phyloP scores from a whole-genome alignment of 2,113 vertebrate species.

The Dasypus novemcinctus region DNA sequence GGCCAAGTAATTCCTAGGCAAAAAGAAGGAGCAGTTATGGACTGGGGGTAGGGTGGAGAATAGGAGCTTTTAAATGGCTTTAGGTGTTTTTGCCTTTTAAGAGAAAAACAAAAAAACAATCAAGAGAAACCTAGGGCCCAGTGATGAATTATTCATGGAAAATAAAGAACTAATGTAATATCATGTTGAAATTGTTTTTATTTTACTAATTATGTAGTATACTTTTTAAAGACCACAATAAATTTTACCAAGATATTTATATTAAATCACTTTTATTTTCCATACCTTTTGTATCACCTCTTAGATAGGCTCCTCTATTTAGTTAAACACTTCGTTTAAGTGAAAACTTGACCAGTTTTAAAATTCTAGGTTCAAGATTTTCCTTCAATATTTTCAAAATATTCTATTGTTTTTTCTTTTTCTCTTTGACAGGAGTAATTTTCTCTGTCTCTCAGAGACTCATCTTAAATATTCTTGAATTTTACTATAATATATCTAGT shows the following conservation, averaged over 20 bases:
- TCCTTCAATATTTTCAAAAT: background rate
- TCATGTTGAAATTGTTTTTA: background rate
- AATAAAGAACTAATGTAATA: background rate
- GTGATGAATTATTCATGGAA: background rate
- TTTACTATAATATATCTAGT: background rate
- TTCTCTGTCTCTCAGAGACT: background rate
- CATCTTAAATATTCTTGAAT: background rate
- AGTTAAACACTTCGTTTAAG: background rate
- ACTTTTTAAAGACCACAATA: background rate
- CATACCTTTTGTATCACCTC: background rate
- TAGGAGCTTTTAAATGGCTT: background rate
- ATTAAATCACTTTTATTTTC: background rate
- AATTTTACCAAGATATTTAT: background rate
- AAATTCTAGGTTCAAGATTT: background rate
- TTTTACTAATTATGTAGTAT: background rate
- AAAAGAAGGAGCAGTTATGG: too few species aligned
- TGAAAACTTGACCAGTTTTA: background rate
- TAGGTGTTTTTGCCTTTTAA: background rate
- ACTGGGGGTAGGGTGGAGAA: background rate
- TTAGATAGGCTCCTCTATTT: background rate
- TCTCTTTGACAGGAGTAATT: background rate
- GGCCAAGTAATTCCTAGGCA: background rate
- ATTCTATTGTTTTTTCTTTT: background rate
- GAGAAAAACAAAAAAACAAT: background rate
- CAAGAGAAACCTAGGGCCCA: background rate